phyloP scores from a whole-genome alignment of 2,888 invertebrate species.

The Limnephilus auricula region DNA sequence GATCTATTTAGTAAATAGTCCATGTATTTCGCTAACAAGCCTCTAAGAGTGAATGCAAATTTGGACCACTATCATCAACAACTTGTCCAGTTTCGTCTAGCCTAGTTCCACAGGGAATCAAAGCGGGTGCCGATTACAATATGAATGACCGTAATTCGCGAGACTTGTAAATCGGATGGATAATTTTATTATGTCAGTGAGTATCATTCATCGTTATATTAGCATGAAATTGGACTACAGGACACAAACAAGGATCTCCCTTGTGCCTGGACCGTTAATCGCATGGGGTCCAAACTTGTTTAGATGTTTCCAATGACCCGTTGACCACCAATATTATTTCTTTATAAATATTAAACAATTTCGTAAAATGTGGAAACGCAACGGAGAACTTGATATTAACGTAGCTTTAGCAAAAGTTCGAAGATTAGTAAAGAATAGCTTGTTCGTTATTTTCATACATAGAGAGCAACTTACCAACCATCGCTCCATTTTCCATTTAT shows the following conservation, averaged over 20 bases:
- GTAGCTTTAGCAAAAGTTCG: too few species aligned
- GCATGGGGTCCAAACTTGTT: slow-evolving; percentile 53
- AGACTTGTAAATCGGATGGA: slow-evolving; percentile 44
- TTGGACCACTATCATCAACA: background rate
- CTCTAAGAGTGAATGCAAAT: background rate
- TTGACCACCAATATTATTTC: slow-evolving; percentile 4
- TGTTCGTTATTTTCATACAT: too few species aligned
- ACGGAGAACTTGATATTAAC: too few species aligned
- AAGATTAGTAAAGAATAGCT: too few species aligned
- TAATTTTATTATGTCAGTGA: slow-evolving; percentile 44
- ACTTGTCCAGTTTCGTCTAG: background rate
- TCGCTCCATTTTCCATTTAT: too few species aligned
- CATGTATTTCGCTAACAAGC: background rate
- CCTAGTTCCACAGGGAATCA: background rate
- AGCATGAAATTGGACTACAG: slow-evolving; percentile 62
- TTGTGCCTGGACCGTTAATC: slow-evolving; percentile 54
- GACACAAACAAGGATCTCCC: slow-evolving; percentile 58
- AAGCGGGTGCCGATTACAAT: slow-evolving; percentile 29
- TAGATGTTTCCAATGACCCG: slow-evolving; percentile 24
- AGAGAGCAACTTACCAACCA: too few species aligned
- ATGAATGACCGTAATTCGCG: slow-evolving; percentile 28
- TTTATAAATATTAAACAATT: background rate
- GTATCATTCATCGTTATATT: slow-evolving; percentile 63
- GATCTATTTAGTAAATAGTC: background rate
- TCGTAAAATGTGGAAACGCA: too few species aligned